Evolutionary conservation across 2,888 invertebrate species (phyloP), one percentile per base, ranked within the genome.

Genomic region (Chrysolina americana): DNA sequence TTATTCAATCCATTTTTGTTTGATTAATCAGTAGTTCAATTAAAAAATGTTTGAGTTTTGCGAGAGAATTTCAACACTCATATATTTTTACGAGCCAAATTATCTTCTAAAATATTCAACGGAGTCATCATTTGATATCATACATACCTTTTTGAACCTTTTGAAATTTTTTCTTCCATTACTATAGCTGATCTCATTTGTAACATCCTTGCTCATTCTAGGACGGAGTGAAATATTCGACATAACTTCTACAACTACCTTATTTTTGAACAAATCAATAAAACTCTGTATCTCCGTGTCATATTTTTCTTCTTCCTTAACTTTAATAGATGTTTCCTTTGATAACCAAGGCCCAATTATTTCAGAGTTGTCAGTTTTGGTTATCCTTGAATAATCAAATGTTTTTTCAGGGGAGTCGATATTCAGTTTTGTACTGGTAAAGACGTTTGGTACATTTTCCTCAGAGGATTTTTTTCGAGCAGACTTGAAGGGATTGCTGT

Each of bases 81-180:
- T 5, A 36, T 36, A 6, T 6, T 36, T 36, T 36, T 8, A 36
- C 4, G 36, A 8, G 36, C 6, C 8, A 36, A n/a, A 6, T 36
- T 36, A 6, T 8, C 8, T 36, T 36, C 6, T 36, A 36, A 36
- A 36, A 36, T 36, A 36, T 36, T 36, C 36, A 36, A 36, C 8
- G 36, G 36, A 36, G 36, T 36, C 8, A 36, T 36, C 36, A 36
- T 36, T 36, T 36, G 4, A 28, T 28, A 15, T 11, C 10, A 50
- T 21, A 71, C 75, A 68, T 74, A 83, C 83, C 79, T 83, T 83
- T 76, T 75, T 81, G 76, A 84, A 84, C 70, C 77, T 81, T 63
- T 84, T 84, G 72, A 81, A 83, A 69, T 83, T 83, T 13, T 71
- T 66, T 64, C 41, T 65, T 41, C 68, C 68, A 3, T 36, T 8